A percentile compares a stretch with the other conserved stretches of the same genome.
phyloP scores from a whole-genome alignment of 2,113 vertebrate species.

The Xiphophorus maculatus region DNA sequence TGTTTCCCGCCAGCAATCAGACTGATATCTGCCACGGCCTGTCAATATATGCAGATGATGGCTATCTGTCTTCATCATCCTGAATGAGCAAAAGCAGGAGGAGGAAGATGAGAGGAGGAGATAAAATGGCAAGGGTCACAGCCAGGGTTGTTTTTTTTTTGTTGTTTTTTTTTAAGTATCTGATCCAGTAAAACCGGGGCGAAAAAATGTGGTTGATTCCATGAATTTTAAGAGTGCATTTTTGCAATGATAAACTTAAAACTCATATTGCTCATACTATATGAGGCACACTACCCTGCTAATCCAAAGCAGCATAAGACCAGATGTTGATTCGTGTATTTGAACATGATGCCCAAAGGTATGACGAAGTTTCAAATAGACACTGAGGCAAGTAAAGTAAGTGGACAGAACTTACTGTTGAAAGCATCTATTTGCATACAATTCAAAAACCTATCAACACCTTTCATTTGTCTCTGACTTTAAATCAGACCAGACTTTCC shows the following conservation, averaged over 20 bases:
- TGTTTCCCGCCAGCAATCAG: slow-evolving; percentile 11
- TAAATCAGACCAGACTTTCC: no score
- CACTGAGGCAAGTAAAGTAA: neutral
- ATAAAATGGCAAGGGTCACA: slow-evolving; percentile 49
- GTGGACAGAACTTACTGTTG: neutral
- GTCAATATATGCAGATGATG: slow-evolving; percentile 49
- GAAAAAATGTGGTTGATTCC: no score
- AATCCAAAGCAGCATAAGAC: no score
- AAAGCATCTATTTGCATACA: neutral
- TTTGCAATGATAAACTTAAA: no score
- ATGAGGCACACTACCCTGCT: no score
- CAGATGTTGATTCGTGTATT: no score
- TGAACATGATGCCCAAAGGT: no score
- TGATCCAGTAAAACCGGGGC: neutral
- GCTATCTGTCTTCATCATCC: slow-evolving; percentile 54
- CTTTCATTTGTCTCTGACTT: no score
- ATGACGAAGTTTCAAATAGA: neutral
- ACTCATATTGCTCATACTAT: no score
- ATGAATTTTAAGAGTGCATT: no score
- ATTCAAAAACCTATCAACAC: no score
- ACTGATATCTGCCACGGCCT: slow-evolving; percentile 25
- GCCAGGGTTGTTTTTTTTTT: slow-evolving; percentile 36
- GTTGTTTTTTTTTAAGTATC: neutral
- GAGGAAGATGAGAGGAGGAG: slow-evolving; percentile 44
- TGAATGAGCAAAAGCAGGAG: slow-evolving; percentile 53